Conservation (phyloP, 2,888 invertebrate species). For the Exephanes ischioxanthus region DNA sequence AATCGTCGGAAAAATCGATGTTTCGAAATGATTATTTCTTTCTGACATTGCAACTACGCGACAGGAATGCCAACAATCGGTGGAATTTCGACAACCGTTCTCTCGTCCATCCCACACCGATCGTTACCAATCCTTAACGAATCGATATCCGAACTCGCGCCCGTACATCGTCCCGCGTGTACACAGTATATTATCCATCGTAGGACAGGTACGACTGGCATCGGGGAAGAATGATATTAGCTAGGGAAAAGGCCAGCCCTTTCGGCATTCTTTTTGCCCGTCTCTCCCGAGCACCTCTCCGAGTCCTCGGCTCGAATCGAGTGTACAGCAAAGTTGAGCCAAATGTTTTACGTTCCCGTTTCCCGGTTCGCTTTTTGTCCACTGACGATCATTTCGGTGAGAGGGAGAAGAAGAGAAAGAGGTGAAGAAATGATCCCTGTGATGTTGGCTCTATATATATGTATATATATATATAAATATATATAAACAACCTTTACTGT, state of each 20-base stretch:
- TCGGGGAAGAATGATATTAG: constrained; percentile 9
- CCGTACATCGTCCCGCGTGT: background rate
- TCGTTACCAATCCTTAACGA: too few species aligned
- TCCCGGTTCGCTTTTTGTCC: constrained; percentile 75
- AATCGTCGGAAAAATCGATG: background rate
- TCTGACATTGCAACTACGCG: background rate
- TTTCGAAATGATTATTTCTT: background rate
- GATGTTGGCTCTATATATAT: constrained; percentile 30
- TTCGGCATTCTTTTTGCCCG: constrained; percentile 75
- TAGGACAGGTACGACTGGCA: constrained; percentile 48
- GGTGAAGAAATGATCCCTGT: constrained; percentile 60
- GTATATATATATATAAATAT: constrained; percentile 23
- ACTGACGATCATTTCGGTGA: constrained; percentile 66
- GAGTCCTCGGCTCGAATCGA: constrained; percentile 49
- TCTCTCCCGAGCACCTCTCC: constrained; percentile 74
- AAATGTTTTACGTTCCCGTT: constrained; percentile 80
- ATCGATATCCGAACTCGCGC: background rate
- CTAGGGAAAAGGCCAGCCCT: constrained; percentile 45
- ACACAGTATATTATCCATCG: constrained; percentile 31
- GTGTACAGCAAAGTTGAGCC: constrained; percentile 71
- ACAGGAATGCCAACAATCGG: background rate
- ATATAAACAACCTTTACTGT: background rate
- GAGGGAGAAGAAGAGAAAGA: constrained; percentile 61
- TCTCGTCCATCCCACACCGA: background rate
- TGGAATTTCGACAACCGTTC: background rate